Evolutionary conservation across 2,888 invertebrate genomes (phyloP), one percentile per base, ranked within the genome.

Genomic region (Hirtodrosophila cameraria): DNA sequence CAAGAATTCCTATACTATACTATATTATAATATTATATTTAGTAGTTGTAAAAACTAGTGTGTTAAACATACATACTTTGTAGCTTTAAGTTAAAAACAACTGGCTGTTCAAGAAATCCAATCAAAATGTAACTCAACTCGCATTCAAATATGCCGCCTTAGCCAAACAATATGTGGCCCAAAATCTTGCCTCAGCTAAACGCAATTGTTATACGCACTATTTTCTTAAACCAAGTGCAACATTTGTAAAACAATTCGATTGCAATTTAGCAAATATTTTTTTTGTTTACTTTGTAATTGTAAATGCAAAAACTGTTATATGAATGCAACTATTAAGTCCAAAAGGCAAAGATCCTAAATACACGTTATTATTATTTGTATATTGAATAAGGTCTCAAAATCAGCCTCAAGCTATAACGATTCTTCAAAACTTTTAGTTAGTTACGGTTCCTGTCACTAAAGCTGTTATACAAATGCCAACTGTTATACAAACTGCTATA

Each of bases 161-260:
- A 42, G 67, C 59, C 68, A 52, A 58, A 35, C 11, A 27, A 18
- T 27, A 50, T 42, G 23, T 61, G 53, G 49, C 55, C 43, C 7
- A 30, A 23, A 42, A 54, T 60, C 74, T 69, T 69, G 74, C 69
- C 74, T 30, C 31, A 33, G n/a, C 11, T 11, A 13, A 30, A 9
- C n/a, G 30, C 48, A 67, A 73, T 74, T 69, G 68, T 69, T 69
- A 74, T 61, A 74, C 49, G 35, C 33, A 30, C 39, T 8, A 18
- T 33, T 27, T 1, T 11, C 23, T n/a, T 23, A 8, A 20, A 12
- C 8, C 39, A 9, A 13, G 12, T 39, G 23, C 13, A 25, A 13
- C 13, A 39, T 39, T 25, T 39, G 9, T 13, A 9, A n/a, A 36
- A 5, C 18, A 11, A n/a, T 36, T 36, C n/a, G n/a, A 16, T 4